Base-by-base conservation (phyloP, 2,113 vertebrate species). In the Rhinopomastus cyanomelas region DNA sequence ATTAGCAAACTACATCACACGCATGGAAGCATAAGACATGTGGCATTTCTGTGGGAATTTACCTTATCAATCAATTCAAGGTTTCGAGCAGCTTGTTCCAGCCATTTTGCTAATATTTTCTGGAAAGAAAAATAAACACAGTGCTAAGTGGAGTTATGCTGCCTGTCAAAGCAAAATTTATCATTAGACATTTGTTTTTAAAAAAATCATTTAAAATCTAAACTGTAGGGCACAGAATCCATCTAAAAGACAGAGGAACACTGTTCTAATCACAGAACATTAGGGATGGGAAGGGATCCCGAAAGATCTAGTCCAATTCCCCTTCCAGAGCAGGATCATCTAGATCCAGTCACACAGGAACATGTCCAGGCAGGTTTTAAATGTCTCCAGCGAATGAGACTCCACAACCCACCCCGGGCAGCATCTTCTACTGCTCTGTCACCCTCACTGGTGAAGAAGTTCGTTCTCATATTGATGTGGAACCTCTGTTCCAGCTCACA, bases 1-100 rank as follows among this genome's bases (percentile, higher is more conserved):
- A 56, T 56, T 20, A 85, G 92, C 48, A 81, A 80, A 68, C 32
- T 23, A 2, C 12, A 27, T n/a, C 62, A 23, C 11, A 42, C 8
- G 20, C 17, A 3, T 2, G 34, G 27, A 59, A 87, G 85, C 6
- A 51, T 2, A 72, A 65, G 72, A 30, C 18, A 30, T 6, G 1
- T 6, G 57, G 36, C 12, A 3, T 44, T 65, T 89, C 64, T 94
- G 27, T 36, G 65, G 62, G 11, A 68, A 67, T 44, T 95, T 97
- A 99, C 99, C 98, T 99, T 99, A 92, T 99, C 98, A 30, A 97
- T 99, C 90, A 99, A 88, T 94, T 99, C 99, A 80, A 99, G 97
- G 89, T 98, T 98, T 92, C 99, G 97, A 36, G 98, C 98, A 79
- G 97, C 96, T 93, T 98, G 98, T 78, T 99, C 99, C 42, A 99